Conservation (phyloP, 2,888 invertebrate species). For the Serrognathus titanus region DNA sequence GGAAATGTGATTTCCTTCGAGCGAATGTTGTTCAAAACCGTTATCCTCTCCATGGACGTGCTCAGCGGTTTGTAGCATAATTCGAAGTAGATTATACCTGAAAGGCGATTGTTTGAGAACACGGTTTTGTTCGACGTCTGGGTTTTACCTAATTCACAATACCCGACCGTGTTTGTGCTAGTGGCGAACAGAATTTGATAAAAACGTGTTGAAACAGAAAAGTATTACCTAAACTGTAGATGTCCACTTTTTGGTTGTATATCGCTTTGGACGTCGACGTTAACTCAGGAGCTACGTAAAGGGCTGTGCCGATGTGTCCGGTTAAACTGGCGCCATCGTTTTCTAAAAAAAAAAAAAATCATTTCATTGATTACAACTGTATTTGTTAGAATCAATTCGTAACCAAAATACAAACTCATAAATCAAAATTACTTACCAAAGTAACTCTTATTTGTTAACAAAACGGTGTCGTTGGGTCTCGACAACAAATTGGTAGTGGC, state of each 20-base stretch:
- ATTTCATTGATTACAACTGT: too few relatives aligned
- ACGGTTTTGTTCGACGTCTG: too few relatives aligned
- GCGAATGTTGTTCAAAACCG: conserved; percentile 71
- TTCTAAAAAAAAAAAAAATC: conserved; percentile 19
- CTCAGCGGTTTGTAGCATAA: conserved; percentile 85
- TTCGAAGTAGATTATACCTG: conserved; percentile 92
- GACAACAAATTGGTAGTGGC: conserved; percentile 73
- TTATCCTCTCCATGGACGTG: conserved; percentile 88
- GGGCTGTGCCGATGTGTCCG: conserved; percentile 87
- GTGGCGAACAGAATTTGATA: neutral
- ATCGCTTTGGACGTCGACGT: conserved; percentile 67
- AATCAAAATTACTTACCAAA: conserved; percentile 22
- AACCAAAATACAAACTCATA: neutral
- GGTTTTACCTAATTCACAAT: too few relatives aligned
- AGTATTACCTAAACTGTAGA: conserved; percentile 61
- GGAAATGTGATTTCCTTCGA: conserved; percentile 69
- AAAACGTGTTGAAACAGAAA: conserved; percentile 6
- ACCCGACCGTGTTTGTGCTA: conserved; percentile 2
- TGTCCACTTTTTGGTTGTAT: conserved; percentile 82
- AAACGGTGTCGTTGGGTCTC: conserved; percentile 32
- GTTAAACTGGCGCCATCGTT: conserved; percentile 56
- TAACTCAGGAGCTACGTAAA: conserved; percentile 94
- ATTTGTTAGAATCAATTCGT: too few relatives aligned
- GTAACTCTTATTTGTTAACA: conserved; percentile 29
- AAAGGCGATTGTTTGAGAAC: conserved; percentile 9